phyloP scores from a whole-genome alignment of 2,113 vertebrate genomes.

The Rissa tridactyla region DNA sequence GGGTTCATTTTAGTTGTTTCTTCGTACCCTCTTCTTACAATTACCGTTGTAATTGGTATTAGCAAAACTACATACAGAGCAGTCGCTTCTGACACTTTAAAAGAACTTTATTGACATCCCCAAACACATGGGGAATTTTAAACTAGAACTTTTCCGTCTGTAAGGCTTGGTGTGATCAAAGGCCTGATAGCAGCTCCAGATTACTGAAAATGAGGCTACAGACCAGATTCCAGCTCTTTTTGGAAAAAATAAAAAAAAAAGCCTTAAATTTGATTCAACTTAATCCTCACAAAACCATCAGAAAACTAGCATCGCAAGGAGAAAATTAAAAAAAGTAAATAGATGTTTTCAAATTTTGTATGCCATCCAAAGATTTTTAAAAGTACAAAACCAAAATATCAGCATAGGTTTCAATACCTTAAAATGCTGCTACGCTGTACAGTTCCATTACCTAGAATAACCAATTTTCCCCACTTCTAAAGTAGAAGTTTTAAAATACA shows the following conservation, averaged over 20 bases:
- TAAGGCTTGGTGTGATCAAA: conserved; percentile 72
- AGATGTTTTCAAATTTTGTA: not conserved
- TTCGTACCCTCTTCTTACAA: not conserved
- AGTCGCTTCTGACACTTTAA: conserved; percentile 69
- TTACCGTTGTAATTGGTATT: not conserved
- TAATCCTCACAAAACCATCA: conserved; percentile 43
- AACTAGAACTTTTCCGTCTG: conserved; percentile 68
- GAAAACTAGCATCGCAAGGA: conserved; percentile 28
- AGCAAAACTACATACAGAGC: conserved; percentile 32
- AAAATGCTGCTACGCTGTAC: not conserved
- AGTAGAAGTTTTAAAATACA: not conserved
- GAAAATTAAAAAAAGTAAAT: not conserved
- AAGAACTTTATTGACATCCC: conserved; percentile 71
- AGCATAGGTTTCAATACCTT: not conserved
- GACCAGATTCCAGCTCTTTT: not conserved
- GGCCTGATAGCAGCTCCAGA: conserved; percentile 59
- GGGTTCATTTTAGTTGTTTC: not conserved
- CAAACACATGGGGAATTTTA: conserved; percentile 66
- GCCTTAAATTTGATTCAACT: not conserved
- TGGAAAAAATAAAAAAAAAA: not conserved
- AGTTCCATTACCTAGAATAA: not conserved
- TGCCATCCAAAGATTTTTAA: not conserved
- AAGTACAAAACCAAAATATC: not conserved
- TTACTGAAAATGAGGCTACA: conserved; percentile 58
- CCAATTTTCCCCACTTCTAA: not conserved